Evolutionary conservation across 2,113 vertebrate genomes (phyloP).

Genomic region (Rana temporaria): DNA sequence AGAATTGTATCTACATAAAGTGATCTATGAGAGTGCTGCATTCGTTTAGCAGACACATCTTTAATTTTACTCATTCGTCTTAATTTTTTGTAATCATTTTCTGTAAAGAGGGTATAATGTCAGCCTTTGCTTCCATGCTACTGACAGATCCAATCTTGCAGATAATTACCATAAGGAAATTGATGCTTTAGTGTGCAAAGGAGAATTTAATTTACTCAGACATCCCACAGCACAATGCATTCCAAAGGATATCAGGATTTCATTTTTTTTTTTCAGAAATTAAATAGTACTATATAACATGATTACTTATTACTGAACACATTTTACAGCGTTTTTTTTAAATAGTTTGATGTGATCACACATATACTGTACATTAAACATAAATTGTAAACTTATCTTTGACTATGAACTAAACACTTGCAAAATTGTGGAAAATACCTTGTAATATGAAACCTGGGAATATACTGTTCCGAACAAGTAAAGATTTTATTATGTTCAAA

Average conservation of each 20-base stretch:
- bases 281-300: conserved; percentile 98
- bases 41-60: conserved; percentile 85
- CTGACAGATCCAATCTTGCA: conserved; percentile 99
- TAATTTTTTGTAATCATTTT: conserved; percentile 97
- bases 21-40: conserved; percentile 89
- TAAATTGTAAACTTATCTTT: conserved; percentile 80
- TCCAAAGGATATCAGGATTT: conserved; percentile 96
- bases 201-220: conserved; percentile 99
- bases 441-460: neutral
- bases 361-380: conserved; percentile 84
- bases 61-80: conserved; percentile 98
- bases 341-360: conserved; percentile 94
- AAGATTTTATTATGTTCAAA: neutral
- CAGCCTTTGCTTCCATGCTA: conserved; percentile 95
- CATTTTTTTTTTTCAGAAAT: conserved; percentile 91
- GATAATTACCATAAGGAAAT: conserved; percentile 99
- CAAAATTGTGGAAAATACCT: conserved; percentile 2
- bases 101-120: conserved; percentile 98
- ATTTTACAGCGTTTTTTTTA: conserved; percentile 87
- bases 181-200: conserved; percentile 98
- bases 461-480: neutral
- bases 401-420: conserved; percentile 89
- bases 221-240: conserved; percentile 96
- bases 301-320: conserved; percentile 96
- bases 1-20: conserved; percentile 88